Conservation (phyloP, 2,888 invertebrate species). For the Nasonia oneida region DNA sequence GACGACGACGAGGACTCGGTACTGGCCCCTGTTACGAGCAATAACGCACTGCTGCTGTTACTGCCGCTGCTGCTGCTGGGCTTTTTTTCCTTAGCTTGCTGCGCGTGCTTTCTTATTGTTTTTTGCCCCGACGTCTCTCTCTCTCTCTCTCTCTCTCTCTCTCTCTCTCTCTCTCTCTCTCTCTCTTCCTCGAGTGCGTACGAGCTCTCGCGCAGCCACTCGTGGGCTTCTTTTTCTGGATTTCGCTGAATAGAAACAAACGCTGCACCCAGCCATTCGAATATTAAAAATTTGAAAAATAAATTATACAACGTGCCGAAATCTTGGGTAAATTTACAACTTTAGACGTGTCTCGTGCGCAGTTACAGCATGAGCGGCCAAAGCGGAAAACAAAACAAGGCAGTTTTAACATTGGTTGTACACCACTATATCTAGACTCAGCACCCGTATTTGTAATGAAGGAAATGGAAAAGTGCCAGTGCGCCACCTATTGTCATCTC, state of each 20-base stretch:
- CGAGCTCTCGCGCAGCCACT: neutral
- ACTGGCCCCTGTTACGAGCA: conserved; percentile 24
- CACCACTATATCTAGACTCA: no score
- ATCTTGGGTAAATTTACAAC: no score
- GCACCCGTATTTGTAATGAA: no score
- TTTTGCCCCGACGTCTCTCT: neutral
- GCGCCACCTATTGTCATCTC: no score
- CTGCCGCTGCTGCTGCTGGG: neutral
- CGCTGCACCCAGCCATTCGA: neutral
- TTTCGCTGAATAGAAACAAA: conserved; percentile 14
- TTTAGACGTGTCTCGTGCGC: no score
- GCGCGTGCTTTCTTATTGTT: neutral
- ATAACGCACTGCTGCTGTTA: conserved; percentile 4
- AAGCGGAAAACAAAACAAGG: no score
- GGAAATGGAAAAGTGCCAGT: no score
- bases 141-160: neutral
- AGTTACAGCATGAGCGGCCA: no score
- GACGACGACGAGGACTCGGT: neutral
- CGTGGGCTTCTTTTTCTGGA: neutral
- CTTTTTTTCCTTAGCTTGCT: neutral
- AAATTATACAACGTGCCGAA: no score
- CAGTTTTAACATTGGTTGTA: no score
- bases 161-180: no score
- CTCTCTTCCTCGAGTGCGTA: neutral
- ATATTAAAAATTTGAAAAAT: no score